Percentiles rank a stretch among this genome's conserved stretches.
These are phyloP conservation scores for Myripristis murdjan DNA, from an alignment of 2,797 vertebrate species.

Conservation along the genomic window DNA sequence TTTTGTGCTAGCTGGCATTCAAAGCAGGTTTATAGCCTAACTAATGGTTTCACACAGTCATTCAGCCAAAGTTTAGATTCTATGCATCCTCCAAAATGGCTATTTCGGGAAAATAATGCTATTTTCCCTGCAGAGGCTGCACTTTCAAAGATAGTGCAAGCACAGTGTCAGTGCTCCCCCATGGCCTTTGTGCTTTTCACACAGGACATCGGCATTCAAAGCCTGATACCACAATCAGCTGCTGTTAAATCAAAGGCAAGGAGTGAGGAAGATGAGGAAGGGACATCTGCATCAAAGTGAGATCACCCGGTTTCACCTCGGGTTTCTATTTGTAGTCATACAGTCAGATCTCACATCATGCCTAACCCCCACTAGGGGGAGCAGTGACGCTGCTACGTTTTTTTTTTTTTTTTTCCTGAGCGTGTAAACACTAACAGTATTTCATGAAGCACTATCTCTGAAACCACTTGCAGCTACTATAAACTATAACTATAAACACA, in stretches of 20 bases:
- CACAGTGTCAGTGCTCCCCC: constrained; percentile 61
- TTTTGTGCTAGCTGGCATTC: constrained; percentile 1
- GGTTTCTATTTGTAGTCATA: constrained; percentile 58
- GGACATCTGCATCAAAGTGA: constrained; percentile 36
- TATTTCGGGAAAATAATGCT: constrained; percentile 16
- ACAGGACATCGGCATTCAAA: constrained; percentile 45
- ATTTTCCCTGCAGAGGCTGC: constrained; percentile 54
- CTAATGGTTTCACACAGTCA: too few relatives aligned
- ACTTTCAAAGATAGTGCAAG: constrained; percentile 60
- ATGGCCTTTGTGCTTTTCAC: constrained; percentile 57
- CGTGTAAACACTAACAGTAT: too few relatives aligned
- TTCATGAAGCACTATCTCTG: too few relatives aligned
- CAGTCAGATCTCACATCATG: constrained; percentile 76
- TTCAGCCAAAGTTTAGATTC: too few relatives aligned
- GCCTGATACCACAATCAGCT: constrained; percentile 35
- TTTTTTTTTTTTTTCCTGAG: too few relatives aligned
- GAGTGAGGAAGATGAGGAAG: constrained; percentile 55
- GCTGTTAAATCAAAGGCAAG: neutral
- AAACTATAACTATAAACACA: too few relatives aligned
- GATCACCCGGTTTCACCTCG: constrained; percentile 30
- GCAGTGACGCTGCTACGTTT: too few relatives aligned
- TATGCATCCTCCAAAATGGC: neutral
- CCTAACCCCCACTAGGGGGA: too few relatives aligned
- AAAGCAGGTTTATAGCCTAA: neutral
- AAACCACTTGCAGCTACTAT: too few relatives aligned